Evolutionary conservation across 2,888 invertebrate genomes (phyloP).

Genomic region (Myopa tessellatipennis): DNA sequence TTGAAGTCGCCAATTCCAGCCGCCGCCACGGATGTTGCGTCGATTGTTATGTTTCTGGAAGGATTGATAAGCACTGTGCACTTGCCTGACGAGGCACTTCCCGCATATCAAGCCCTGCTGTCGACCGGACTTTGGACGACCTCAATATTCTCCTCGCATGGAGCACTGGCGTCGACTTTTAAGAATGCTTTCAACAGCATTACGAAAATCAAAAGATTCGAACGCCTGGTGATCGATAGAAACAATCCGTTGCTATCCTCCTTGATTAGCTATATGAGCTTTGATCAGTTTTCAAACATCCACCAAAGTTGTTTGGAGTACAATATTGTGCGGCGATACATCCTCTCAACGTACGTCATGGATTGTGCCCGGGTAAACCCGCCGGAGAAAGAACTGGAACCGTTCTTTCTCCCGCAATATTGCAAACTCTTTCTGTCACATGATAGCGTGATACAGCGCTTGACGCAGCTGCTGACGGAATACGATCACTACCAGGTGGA

Average conservation of each 20-base stretch:
- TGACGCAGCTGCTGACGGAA: slow-evolving; percentile 49
- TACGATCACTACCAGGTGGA: slow-evolving; percentile 50
- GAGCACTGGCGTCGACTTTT: slow-evolving; percentile 38
- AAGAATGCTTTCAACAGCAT: slow-evolving; percentile 54
- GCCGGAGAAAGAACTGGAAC: slow-evolving; percentile 17
- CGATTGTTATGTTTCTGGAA: slow-evolving; percentile 56
- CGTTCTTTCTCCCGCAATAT: slow-evolving; percentile 51
- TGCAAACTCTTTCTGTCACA: slow-evolving; percentile 53
- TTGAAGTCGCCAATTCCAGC: slow-evolving; percentile 49
- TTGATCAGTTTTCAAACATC: slow-evolving; percentile 46
- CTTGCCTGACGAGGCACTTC: slow-evolving; percentile 48
- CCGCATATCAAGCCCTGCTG: slow-evolving; percentile 48
- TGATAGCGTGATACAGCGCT: slow-evolving; percentile 54
- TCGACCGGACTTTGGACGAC: slow-evolving; percentile 47
- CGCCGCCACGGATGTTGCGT: slow-evolving; percentile 48
- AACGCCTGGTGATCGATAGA: slow-evolving; percentile 56
- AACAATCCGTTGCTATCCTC: slow-evolving; percentile 52
- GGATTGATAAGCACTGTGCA: slow-evolving; percentile 54
- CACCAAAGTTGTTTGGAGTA: slow-evolving; percentile 58
- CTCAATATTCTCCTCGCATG: neutral
- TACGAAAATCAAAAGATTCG: slow-evolving; percentile 51
- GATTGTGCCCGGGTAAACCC: neutral
- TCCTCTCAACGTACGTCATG: slow-evolving; percentile 24
- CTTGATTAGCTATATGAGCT: slow-evolving; percentile 51
- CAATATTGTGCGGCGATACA: slow-evolving; percentile 47